Percentiles rank a stretch among this genome's conserved stretches.
phyloP scores from a whole-genome alignment of 2,113 vertebrate species.

The Brachyhypopomus occidentalis region DNA sequence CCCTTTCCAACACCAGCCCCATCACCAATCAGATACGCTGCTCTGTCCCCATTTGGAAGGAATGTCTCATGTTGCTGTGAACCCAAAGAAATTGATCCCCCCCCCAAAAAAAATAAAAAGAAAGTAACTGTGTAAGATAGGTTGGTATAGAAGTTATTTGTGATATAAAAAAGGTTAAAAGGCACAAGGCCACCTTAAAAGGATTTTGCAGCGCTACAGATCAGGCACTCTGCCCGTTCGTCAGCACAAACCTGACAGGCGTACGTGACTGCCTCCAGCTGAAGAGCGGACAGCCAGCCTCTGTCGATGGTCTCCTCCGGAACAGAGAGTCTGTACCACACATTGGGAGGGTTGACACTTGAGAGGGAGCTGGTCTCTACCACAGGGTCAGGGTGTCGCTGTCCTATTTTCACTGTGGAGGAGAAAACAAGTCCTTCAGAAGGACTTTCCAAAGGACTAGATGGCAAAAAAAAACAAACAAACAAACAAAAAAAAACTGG shows the following conservation, averaged over 20 bases:
- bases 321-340: slow-evolving; percentile 95
- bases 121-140: neutral
- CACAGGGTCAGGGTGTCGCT: slow-evolving; percentile 94
- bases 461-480: neutral
- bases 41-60: slow-evolving; percentile 92
- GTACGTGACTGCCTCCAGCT: slow-evolving; percentile 95
- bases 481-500: too few relatives aligned
- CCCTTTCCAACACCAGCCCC: slow-evolving; percentile 98
- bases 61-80: slow-evolving; percentile 98
- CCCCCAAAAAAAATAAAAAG: neutral
- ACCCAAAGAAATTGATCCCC: slow-evolving; percentile 14
- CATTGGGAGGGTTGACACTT: slow-evolving; percentile 93
- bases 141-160: neutral
- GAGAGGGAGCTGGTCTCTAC: slow-evolving; percentile 98
- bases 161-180: neutral
- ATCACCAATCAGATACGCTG: slow-evolving; percentile 96
- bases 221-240: neutral
- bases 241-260: slow-evolving; percentile 83
- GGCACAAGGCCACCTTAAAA: neutral
- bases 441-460: neutral
- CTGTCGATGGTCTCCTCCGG: slow-evolving; percentile 93
- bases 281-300: slow-evolving; percentile 93
- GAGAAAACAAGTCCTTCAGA: neutral
- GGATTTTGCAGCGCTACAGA: neutral
- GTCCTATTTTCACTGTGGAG: slow-evolving; percentile 86